Evolutionary conservation across 2,797 vertebrate species (phyloP).

Genomic region (Galaxias olidus): DNA sequence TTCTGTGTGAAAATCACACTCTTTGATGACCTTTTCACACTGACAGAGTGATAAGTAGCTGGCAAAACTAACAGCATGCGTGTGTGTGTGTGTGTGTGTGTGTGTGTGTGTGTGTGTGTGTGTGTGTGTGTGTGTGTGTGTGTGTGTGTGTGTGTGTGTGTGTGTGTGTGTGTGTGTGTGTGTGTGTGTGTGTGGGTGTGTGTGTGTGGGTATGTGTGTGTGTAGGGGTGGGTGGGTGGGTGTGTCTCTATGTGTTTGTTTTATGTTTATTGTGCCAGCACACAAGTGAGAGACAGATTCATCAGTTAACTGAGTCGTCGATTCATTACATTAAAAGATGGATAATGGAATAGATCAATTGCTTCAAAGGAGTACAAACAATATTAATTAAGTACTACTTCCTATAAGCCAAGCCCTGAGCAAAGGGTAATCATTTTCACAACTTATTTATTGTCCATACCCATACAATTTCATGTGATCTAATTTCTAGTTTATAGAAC

Average conservation of each 20-base stretch:
- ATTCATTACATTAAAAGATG: conserved; percentile 74
- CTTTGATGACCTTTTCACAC: conserved; percentile 70
- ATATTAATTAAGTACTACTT: background rate
- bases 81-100: background rate
- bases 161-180: conserved; percentile 9
- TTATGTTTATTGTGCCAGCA: conserved; percentile 39
- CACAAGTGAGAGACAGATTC: conserved; percentile 61
- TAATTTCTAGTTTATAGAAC: too few species aligned
- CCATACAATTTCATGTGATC: too few species aligned
- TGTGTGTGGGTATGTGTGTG: conserved; percentile 5
- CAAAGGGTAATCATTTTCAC: too few species aligned
- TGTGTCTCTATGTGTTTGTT: conserved; percentile 35
- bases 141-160: conserved; percentile 8
- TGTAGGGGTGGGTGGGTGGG: conserved; percentile 28
- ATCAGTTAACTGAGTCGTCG: conserved; percentile 63
- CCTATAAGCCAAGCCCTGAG: too few species aligned
- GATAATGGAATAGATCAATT: conserved; percentile 68
- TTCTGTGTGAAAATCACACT: conserved; percentile 50
- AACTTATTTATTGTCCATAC: too few species aligned
- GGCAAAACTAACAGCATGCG: background rate
- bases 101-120: background rate
- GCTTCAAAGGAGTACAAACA: conserved; percentile 57
- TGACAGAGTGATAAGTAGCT: background rate
- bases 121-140: background rate
- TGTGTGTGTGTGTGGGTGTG: conserved; percentile 11